Conservation (phyloP, 2,797 vertebrate species). For the Gallinago solitaria region DNA sequence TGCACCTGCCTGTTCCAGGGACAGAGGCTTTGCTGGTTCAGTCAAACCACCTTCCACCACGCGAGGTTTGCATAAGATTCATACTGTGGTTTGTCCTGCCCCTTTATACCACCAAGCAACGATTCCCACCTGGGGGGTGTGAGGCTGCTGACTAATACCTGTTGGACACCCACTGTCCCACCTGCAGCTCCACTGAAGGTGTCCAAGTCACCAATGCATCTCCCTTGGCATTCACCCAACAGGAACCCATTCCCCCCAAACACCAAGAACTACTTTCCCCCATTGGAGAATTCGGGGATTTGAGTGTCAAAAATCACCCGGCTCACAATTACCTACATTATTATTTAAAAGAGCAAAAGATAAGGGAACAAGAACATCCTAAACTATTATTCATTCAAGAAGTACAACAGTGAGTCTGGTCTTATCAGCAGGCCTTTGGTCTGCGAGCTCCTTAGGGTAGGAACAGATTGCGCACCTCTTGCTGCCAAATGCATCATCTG, state of each 20-base stretch:
- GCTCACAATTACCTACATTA: neutral
- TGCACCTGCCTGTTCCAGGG: neutral
- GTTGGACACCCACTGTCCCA: rapidly evolving
- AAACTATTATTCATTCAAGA: neutral
- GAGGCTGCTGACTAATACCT: neutral
- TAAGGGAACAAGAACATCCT: neutral
- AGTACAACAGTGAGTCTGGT: neutral
- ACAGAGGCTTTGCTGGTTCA: neutral
- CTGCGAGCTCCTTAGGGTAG: neutral
- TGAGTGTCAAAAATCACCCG: neutral
- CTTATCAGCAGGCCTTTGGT: neutral
- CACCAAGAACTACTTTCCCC: neutral
- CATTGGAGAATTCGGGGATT: neutral
- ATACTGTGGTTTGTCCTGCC: rapidly evolving
- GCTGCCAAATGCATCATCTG: constrained; percentile 14
- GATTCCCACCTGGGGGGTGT: neutral
- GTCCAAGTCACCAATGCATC: no score
- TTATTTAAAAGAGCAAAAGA: neutral
- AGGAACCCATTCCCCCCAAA: neutral
- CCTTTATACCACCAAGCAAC: no score
- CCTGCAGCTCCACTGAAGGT: neutral
- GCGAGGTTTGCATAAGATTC: neutral
- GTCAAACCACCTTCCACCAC: neutral
- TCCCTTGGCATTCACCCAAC: rapidly evolving
- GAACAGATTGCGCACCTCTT: neutral